phyloP scores from a whole-genome alignment of 2,797 vertebrate genomes.

The Loris lydekkerianus region DNA sequence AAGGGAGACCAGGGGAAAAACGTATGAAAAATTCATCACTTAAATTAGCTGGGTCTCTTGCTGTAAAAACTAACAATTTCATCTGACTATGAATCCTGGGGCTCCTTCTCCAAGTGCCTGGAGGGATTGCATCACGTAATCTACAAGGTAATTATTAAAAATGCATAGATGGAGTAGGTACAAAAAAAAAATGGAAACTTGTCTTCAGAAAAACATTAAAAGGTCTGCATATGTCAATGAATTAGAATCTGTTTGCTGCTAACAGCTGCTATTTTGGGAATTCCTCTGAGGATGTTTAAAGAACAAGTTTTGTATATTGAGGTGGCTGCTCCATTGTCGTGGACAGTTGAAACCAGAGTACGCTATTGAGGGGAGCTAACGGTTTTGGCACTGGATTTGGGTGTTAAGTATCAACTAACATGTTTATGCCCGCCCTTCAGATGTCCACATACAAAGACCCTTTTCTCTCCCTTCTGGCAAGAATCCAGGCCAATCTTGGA shows the following conservation, averaged over 20 bases:
- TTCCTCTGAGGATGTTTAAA: constrained; percentile 89
- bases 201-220: constrained; percentile 88
- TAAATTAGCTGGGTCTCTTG: constrained; percentile 87
- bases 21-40: constrained; percentile 86
- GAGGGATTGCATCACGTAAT: constrained; percentile 86
- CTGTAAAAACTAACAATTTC: constrained; percentile 86
- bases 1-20: constrained; percentile 84
- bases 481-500: constrained; percentile 91
- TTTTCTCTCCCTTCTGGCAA: constrained; percentile 90
- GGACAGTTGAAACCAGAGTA: constrained; percentile 89
- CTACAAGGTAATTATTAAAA: constrained; percentile 88
- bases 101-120: constrained; percentile 85
- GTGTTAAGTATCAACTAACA: constrained; percentile 92
- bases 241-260: constrained; percentile 88
- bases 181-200: constrained; percentile 80
- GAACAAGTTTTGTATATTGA: constrained; percentile 87
- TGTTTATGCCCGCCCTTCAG: constrained; percentile 91
- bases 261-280: constrained; percentile 89
- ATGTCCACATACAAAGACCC: constrained; percentile 91
- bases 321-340: constrained; percentile 87
- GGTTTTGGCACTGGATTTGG: constrained; percentile 90
- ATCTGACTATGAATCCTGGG: constrained; percentile 84
- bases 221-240: constrained; percentile 88
- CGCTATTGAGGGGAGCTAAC: constrained; percentile 90
- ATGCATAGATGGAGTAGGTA: constrained; percentile 87